Percentiles rank a stretch among this genome's conserved stretches.
phyloP scores from a whole-genome alignment of 2,113 vertebrate genomes.

The Chaetorhynchus papuensis region DNA sequence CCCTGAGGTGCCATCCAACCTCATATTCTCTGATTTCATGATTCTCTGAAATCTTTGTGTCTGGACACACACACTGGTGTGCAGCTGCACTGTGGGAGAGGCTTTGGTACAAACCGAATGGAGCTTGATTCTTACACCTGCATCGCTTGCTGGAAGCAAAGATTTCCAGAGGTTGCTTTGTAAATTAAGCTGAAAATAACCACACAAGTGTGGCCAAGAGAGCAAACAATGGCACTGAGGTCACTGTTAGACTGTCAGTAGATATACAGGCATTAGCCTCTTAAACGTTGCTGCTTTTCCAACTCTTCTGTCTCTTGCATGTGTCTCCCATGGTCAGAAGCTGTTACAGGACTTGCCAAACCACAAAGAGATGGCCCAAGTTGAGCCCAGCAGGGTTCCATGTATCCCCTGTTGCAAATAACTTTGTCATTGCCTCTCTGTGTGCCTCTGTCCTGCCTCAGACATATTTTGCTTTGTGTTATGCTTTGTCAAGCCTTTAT shows the following conservation, averaged over 20 bases:
- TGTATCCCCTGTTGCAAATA: neutral
- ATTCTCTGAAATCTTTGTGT: neutral
- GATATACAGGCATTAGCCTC: neutral
- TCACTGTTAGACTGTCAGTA: neutral
- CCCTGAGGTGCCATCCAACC: neutral
- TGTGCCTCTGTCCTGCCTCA: neutral
- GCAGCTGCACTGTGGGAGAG: neutral
- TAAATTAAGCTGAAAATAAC: neutral
- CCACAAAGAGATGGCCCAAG: neutral
- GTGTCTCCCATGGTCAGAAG: neutral
- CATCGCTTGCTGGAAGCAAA: neutral
- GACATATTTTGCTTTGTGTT: neutral
- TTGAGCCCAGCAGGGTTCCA: neutral
- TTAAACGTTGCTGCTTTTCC: neutral
- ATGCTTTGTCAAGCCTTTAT: neutral
- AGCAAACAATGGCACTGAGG: neutral
- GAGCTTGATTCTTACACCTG: neutral
- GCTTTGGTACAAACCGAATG: neutral
- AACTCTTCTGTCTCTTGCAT: neutral
- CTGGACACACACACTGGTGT: neutral
- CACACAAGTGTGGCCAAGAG: neutral
- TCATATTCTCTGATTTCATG: fast-evolving
- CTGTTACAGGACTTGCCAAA: neutral
- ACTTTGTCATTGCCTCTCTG: neutral
- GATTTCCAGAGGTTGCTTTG: neutral